Percentiles rank a stretch among this genome's conserved stretches.
These are phyloP conservation scores for Tokudaia muenninki DNA, from an alignment of 2,797 vertebrate genomes.

Conservation along the genomic window DNA sequence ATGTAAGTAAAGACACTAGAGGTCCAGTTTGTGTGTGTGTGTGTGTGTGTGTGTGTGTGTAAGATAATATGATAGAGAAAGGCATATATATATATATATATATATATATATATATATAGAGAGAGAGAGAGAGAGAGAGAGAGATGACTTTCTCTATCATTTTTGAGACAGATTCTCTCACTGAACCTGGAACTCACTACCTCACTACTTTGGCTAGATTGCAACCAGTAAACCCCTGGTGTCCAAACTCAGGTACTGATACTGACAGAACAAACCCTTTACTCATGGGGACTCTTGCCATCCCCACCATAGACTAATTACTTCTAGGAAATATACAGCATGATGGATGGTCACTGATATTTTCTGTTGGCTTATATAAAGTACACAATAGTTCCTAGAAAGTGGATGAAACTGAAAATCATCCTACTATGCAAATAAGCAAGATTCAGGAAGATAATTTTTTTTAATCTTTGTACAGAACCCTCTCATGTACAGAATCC, in stretches of 20 bases:
- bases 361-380: constrained; percentile 47
- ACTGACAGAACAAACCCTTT: not conserved
- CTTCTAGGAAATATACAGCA: constrained; percentile 2
- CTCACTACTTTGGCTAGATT: not conserved
- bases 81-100: too few species aligned
- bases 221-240: not conserved
- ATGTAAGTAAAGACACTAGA: not conserved
- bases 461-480: not conserved
- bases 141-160: not conserved
- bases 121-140: too few species aligned
- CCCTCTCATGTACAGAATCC: not conserved
- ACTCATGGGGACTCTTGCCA: not conserved
- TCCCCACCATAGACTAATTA: not conserved
- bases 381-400: not conserved
- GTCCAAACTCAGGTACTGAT: not conserved
- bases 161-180: not conserved
- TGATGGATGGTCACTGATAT: not conserved
- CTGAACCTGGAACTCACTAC: not conserved
- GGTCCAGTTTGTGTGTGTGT: too few species aligned
- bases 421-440: not conserved
- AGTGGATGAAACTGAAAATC: not conserved
- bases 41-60: not conserved
- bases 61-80: not conserved
- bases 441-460: not conserved
- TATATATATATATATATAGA: too few species aligned